Evolutionary conservation across 1,140 invertebrate species (phyloP), one percentile per base, ranked within the genome.

Genomic region (Drosophila truncata): DNA sequence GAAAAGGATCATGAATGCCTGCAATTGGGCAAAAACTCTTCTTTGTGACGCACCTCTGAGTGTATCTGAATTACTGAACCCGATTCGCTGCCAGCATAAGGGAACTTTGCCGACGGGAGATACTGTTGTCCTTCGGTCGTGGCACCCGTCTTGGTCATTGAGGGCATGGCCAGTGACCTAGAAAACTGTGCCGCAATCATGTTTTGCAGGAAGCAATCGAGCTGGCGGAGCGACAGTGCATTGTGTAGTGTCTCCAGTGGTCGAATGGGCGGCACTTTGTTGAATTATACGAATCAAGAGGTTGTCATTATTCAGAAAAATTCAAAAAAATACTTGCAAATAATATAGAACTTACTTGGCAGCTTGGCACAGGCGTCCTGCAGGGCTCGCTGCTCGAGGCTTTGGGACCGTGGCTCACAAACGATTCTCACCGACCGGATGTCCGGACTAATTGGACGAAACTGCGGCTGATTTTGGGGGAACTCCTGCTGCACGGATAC

Each of bases 231-330:
- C 27, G 98, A 99, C 67, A 99, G 93, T 33, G 98, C 97, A 93
- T 99, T 99, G 94, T 99, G 98, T 35, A 99, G 93, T 4, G 98
- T 99, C 93, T 99, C 98, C 86, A 99, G 92, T 2, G 98, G 98
- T 50, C 98, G 95, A 78, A 99, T 98, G 2, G 97, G 96, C 31
- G 98, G 98, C 46, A 99, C 98, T 78, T 97, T 96, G 31, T 96
- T 96, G 91, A 96, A 97, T 39, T 96, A 97, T 93, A 63, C 37
- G 5, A 16, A 11, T 31, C 13, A 35, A 31, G 27, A 14, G 9
- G 39, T 20, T 67, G n/a, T 52, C 4, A 47, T 18, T 33, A 33
- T 44, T 33, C 7, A 47, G 10, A 13, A 41, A 41, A 23, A 46
- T 20, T n/a, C n/a, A 42, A 20, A 20, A 11, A 10, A 16, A 25